Percentiles rank a stretch among this genome's conserved stretches.
Evolutionary conservation across 2,888 invertebrate species (phyloP).

Genomic region (Amaurobius ferox): DNA sequence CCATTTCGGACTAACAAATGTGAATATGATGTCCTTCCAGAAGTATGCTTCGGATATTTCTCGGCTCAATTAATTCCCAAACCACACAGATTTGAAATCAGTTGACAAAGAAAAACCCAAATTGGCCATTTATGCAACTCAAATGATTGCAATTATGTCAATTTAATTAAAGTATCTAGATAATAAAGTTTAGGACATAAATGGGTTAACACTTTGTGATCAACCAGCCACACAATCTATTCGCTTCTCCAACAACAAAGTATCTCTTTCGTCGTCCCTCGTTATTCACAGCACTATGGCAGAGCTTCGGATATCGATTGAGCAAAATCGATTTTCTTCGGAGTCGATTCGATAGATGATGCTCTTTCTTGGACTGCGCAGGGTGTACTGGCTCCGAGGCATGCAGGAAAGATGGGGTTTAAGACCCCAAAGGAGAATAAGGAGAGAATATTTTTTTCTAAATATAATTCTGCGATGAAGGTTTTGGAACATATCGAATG

Average conservation of each 20-base stretch:
- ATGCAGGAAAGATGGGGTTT: not conserved
- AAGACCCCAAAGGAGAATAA: not conserved
- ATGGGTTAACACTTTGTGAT: too few relatives aligned
- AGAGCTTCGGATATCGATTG: constrained; percentile 11
- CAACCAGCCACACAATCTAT: too few relatives aligned
- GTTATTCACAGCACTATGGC: not conserved
- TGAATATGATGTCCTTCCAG: too few relatives aligned
- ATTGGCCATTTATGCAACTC: too few relatives aligned
- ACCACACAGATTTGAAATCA: too few relatives aligned
- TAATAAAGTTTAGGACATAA: too few relatives aligned
- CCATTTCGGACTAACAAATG: too few relatives aligned
- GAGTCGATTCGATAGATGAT: constrained; percentile 26
- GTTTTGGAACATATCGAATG: not conserved
- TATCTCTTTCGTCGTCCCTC: not conserved
- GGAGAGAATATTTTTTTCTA: not conserved
- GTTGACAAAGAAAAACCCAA: too few relatives aligned
- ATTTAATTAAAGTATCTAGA: too few relatives aligned
- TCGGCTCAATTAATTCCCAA: too few relatives aligned
- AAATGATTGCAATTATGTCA: too few relatives aligned
- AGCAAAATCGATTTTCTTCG: constrained; percentile 4
- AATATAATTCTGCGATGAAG: not conserved
- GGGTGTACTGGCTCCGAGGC: not conserved
- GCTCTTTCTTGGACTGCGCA: constrained; percentile 5
- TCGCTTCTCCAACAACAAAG: not conserved
- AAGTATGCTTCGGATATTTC: too few relatives aligned